phyloP scores from a whole-genome alignment of 2,888 invertebrate species.

The Melikaiella ostensackeni region DNA sequence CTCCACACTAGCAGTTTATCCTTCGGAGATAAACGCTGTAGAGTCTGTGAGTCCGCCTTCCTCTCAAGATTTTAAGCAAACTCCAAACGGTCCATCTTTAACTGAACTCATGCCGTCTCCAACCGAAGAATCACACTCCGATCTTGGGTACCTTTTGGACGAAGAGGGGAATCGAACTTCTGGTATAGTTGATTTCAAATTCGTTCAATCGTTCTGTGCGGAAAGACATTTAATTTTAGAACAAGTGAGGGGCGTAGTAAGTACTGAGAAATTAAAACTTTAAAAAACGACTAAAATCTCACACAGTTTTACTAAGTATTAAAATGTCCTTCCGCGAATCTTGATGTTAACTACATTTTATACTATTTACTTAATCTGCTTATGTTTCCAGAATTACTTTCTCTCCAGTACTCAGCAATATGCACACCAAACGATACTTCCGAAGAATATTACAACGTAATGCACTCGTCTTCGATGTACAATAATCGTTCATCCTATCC shows the following conservation, averaged over 20 bases:
- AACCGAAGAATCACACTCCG: constrained; percentile 70
- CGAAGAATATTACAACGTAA: constrained; percentile 71
- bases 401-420: constrained; percentile 72
- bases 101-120: constrained; percentile 70
- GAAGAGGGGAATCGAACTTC: constrained; percentile 78
- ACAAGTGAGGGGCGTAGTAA: too few species aligned
- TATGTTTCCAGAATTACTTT: constrained; percentile 66
- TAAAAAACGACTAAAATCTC: too few species aligned
- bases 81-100: constrained; percentile 60
- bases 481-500: constrained; percentile 61
- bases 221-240: too few species aligned
- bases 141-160: constrained; percentile 79
- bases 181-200: constrained; percentile 61
- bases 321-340: neutral
- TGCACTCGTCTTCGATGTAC: constrained; percentile 68
- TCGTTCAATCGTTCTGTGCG: constrained; percentile 33
- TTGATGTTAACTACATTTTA: neutral
- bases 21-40: constrained; percentile 58
- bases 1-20: constrained; percentile 64
- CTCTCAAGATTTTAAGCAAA: constrained; percentile 61
- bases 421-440: constrained; percentile 62
- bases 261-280: too few species aligned
- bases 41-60: constrained; percentile 58
- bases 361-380: neutral
- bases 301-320: too few species aligned